A percentile compares a stretch with the other conserved stretches of the same genome.
These are phyloP conservation scores for Colius striatus DNA, from an alignment of 2,113 vertebrate species.

Conservation along the genomic window DNA sequence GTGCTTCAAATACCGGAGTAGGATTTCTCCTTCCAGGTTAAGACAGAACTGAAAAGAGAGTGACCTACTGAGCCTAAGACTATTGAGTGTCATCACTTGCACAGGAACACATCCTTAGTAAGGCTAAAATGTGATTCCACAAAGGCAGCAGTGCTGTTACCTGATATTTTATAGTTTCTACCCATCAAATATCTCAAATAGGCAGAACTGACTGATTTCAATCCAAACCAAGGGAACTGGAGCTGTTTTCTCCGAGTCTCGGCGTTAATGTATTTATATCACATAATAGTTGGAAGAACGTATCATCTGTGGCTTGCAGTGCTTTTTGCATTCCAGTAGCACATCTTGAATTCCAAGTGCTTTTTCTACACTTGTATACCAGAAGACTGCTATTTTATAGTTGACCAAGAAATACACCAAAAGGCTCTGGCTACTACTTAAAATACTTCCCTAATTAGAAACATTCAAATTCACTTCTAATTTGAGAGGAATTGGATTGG, in stretches of 20 bases:
- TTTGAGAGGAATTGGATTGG: neutral
- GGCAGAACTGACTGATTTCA: neutral
- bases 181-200: neutral
- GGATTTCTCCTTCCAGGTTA: neutral
- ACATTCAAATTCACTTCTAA: neutral
- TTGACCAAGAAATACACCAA: too few relatives aligned
- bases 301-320: neutral
- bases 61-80: neutral
- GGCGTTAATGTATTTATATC: neutral
- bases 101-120: neutral
- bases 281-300: neutral
- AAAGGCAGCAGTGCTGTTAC: neutral
- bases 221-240: neutral
- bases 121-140: neutral
- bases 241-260: neutral
- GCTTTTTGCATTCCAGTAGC: neutral
- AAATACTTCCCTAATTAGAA: neutral
- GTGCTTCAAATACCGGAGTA: neutral
- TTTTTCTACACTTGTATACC: neutral
- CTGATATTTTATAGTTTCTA: neutral
- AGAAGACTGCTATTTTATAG: neutral
- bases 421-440: neutral
- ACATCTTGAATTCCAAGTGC: neutral
- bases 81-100: neutral
- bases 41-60: neutral